Percentiles rank a stretch among this genome's conserved stretches.
These are phyloP conservation scores for Lithobius niger DNA, from an alignment of 1,140 invertebrate species.

Conservation along the genomic window DNA sequence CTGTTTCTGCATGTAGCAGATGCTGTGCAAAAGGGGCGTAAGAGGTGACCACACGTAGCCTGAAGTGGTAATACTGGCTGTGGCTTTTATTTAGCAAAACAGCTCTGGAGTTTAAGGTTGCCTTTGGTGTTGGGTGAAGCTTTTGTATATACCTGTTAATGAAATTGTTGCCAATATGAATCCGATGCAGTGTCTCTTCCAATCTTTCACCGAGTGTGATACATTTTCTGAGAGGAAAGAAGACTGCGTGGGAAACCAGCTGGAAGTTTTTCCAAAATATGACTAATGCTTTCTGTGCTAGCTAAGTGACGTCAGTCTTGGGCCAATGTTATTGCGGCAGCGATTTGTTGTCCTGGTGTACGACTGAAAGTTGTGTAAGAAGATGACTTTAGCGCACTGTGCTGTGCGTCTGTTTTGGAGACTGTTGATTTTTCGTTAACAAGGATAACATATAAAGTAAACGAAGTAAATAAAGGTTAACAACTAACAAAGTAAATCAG, in stretches of 20 bases:
- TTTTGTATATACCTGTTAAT: conserved; percentile 8
- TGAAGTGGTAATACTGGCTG: conserved; percentile 20
- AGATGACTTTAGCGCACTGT: background rate
- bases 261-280: conserved; percentile 14
- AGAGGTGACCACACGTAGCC: conserved; percentile 15
- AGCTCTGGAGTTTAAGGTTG: conserved; percentile 12
- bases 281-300: conserved; percentile 12
- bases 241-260: conserved; percentile 18
- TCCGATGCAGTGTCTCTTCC: conserved; percentile 11
- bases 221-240: conserved; percentile 21
- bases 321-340: conserved; percentile 1
- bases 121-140: conserved; percentile 16
- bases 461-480: too few relatives aligned
- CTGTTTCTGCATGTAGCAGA: conserved; percentile 19
- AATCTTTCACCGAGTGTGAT: conserved; percentile 21
- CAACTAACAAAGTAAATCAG: too few relatives aligned
- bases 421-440: background rate
- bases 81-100: conserved; percentile 8
- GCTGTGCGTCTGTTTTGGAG: background rate
- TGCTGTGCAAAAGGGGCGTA: conserved; percentile 13
- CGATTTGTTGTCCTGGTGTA: conserved; percentile 11
- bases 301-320: conserved; percentile 4
- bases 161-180: conserved; percentile 2
- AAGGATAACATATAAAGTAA: too few relatives aligned
- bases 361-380: conserved; percentile 10